Evolutionary conservation across 92 coral and sea anemone genomes (phyloP), one percentile per base, ranked within the genome.

Genomic region (Hydrozoanthus gracilis): DNA sequence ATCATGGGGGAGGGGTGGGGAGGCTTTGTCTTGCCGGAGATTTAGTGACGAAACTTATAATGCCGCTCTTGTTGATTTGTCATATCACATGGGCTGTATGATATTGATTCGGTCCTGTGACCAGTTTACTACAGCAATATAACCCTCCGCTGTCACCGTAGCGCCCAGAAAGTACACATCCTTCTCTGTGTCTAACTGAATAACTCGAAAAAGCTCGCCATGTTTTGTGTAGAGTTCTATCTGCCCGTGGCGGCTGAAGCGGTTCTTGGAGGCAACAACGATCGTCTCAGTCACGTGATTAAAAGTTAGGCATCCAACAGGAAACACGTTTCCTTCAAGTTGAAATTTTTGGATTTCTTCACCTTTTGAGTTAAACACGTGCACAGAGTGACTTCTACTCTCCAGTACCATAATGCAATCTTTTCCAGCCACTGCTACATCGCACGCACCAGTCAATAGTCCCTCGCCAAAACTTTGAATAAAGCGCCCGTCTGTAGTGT

Each of bases 361-460:
- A 11, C 86, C 90, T 6, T 79, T 51, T 14, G 77, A 61, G 73
- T 66, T 79, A 46, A 87, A 87, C 55, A 77, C 45, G 48, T 87
- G 90, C 47, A 79, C 78, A 79, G 86, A 56, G 20, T 56, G 35
- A 6, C 79, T 76, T 51, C 62, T 66, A 7, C 77, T 51, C 35
- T 79, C 79, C 6, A 87, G 70, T 50, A 87, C 73, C 90, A 78
- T 87, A 3, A 87, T 50, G 15, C 84, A 51, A 44, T 75, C 90
- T n/a, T 39, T 72, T n/a, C 60, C 50, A 14, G 90, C 84, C 14
- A 76, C 71, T 0, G 90, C 55, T 56, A 87, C 77, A 18, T 79
- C 90, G 45, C 72, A 79, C 4, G 86, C 69, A 4, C 84, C 70
- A 0, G 66, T 54, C 18, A 87, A 17, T 18, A 56, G 56, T 11